A percentile compares a stretch with the other conserved stretches of the same genome.
phyloP scores from a whole-genome alignment of 2,113 vertebrate genomes.

The Spheniscus mendiculus region DNA sequence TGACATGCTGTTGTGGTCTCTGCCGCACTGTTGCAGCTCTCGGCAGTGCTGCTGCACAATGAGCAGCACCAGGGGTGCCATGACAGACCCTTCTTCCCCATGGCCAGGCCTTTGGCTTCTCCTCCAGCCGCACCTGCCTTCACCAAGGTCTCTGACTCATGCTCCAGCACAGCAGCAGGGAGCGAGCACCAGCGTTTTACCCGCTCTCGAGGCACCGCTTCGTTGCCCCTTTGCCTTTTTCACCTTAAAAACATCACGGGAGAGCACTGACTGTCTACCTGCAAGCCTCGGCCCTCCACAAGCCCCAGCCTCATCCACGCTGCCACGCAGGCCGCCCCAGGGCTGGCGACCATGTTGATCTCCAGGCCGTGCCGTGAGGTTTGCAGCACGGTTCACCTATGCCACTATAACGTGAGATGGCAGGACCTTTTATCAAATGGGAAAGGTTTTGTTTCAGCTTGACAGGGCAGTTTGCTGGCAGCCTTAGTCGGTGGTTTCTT shows the following conservation, averaged over 20 bases:
- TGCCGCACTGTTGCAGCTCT: neutral
- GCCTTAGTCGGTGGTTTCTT: neutral
- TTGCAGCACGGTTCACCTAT: accelerated
- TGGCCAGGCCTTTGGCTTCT: neutral
- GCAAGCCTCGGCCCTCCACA: too few species aligned
- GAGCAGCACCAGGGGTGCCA: accelerated
- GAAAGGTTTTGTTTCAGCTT: neutral
- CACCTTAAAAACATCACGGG: neutral
- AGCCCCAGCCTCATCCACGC: neutral
- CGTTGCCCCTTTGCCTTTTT: neutral
- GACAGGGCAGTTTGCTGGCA: neutral
- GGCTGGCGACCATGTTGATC: neutral
- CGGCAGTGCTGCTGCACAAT: accelerated
- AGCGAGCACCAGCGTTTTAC: neutral
- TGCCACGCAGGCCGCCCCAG: neutral
- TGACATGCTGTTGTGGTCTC: neutral
- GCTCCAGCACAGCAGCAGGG: neutral
- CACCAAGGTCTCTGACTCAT: accelerated
- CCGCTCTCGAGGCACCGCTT: accelerated
- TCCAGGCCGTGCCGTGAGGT: accelerated
- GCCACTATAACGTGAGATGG: neutral
- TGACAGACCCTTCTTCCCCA: neutral
- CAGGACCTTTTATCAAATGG: neutral
- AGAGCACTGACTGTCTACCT: neutral
- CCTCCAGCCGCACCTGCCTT: neutral